A percentile compares a stretch with the other conserved stretches of the same genome.
phyloP scores from a whole-genome alignment of 2,113 vertebrate species.

The Pachypanchax playfairii region DNA sequence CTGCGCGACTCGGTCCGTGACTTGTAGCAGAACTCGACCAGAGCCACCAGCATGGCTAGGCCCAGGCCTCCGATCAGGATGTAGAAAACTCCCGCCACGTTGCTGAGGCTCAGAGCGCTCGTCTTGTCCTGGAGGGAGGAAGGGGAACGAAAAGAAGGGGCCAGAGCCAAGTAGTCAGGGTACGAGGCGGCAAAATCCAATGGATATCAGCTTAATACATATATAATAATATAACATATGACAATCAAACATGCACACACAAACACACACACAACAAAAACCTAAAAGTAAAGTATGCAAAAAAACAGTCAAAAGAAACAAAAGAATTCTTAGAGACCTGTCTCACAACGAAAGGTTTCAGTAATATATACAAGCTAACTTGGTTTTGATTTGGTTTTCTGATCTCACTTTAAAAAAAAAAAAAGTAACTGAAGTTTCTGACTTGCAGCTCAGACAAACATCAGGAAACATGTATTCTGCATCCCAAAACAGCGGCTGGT shows the following conservation, averaged over 20 bases:
- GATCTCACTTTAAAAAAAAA: neutral
- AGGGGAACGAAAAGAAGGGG: conserved; percentile 37
- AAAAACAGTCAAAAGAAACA: no score
- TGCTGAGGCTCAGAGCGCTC: conserved; percentile 97
- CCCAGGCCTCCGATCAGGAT: conserved; percentile 98
- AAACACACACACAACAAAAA: neutral
- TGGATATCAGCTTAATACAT: neutral
- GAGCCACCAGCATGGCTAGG: conserved; percentile 98
- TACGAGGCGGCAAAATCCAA: no score
- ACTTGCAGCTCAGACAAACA: neutral
- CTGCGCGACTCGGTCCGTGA: conserved; percentile 95
- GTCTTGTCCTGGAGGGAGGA: conserved; percentile 91
- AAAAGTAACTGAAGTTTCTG: neutral
- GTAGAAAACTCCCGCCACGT: conserved; percentile 99
- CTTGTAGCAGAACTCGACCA: conserved; percentile 99
- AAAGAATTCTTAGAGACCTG: conserved; percentile 32
- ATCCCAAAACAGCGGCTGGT: neutral
- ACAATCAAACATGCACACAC: neutral
- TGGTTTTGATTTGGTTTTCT: neutral
- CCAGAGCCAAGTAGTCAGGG: conserved; percentile 43
- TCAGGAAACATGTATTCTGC: neutral
- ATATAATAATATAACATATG: neutral
- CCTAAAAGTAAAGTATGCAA: no score
- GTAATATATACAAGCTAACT: neutral
- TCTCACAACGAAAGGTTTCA: conserved; percentile 37